Evolutionary conservation across 2,888 invertebrate genomes (phyloP), one percentile per base, ranked within the genome.

Genomic region (Ophion obscuratus): DNA sequence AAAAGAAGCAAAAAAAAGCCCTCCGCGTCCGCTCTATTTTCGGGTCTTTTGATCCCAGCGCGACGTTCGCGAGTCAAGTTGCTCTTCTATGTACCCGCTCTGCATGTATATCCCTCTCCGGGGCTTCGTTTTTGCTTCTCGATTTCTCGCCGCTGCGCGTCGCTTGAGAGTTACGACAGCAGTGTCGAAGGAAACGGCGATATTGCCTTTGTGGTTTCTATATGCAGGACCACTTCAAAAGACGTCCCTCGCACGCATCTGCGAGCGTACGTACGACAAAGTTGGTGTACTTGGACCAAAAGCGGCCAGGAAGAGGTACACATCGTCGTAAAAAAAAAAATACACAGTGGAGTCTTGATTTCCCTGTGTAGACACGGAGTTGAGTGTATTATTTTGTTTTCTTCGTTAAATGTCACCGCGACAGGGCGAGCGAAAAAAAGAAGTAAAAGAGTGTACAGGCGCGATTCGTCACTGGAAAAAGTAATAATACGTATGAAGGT

Each of bases 31-130:
- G 85, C 86, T 87, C 90, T 90, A 90, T 90, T 90, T 90, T 85
- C 82, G 89, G 88, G 86, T 85, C 90, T 88, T 90, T 90, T 90
- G 90, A 90, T 90, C 90, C 87, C 81, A 70, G 47, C 81, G 71
- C 81, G 66, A 73, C 71, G 71, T 44, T 71, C 53, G 31, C 78
- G 83, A 70, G 83, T 86, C 76, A 59, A 81, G 77, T 84, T 81
- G 67, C 73, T 20, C 74, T 75, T 17, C 75, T 57, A 40, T 20
- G 53, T 61, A 47, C 47, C 24, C 64, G 53, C 61, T 7, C n/a
- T 74, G 53, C 47, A 47, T 14, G 11, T 14, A 47, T 47, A 47
- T 47, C 47, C 14, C 59, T 40, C 66, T 40, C 70, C 20, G 27
- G 24, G 66, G 53, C 61, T 68, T 59, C 53, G 73, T 75, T 81